Evolutionary conservation across 2,797 vertebrate genomes (phyloP).

Genomic region (Pseudochaenichthys georgianus): DNA sequence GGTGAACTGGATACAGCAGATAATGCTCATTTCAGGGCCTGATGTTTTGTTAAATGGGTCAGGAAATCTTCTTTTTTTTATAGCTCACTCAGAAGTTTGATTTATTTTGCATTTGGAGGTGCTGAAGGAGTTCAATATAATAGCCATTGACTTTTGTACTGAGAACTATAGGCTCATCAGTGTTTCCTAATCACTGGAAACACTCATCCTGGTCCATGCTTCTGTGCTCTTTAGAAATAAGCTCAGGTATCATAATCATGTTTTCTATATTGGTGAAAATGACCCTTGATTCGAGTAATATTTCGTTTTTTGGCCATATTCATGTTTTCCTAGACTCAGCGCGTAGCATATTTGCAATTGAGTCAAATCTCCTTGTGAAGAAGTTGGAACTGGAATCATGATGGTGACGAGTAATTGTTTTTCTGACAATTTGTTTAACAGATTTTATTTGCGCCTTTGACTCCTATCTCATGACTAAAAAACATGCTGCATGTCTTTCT

Average conservation of each 20-base stretch:
- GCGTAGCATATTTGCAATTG: background rate
- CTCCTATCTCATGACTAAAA: too few relatives aligned
- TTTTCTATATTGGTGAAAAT: background rate
- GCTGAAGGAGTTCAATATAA: background rate
- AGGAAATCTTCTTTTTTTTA: background rate
- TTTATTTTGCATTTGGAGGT: background rate
- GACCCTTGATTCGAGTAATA: background rate
- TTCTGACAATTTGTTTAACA: background rate
- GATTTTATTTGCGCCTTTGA: background rate
- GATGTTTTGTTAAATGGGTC: slow-evolving; percentile 2
- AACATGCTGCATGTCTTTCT: background rate
- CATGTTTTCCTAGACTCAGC: background rate
- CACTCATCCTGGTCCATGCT: background rate
- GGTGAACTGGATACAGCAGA: background rate
- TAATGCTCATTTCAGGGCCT: background rate
- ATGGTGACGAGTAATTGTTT: background rate
- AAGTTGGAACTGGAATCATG: too few relatives aligned
- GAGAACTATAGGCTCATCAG: background rate
- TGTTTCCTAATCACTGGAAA: background rate
- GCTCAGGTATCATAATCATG: background rate
- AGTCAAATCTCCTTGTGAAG: background rate
- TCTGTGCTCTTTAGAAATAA: background rate
- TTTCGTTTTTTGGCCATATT: background rate
- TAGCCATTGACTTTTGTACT: background rate
- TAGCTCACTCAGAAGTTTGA: background rate